phyloP scores from a whole-genome alignment of 2,888 invertebrate genomes.

The Tipula helvola region DNA sequence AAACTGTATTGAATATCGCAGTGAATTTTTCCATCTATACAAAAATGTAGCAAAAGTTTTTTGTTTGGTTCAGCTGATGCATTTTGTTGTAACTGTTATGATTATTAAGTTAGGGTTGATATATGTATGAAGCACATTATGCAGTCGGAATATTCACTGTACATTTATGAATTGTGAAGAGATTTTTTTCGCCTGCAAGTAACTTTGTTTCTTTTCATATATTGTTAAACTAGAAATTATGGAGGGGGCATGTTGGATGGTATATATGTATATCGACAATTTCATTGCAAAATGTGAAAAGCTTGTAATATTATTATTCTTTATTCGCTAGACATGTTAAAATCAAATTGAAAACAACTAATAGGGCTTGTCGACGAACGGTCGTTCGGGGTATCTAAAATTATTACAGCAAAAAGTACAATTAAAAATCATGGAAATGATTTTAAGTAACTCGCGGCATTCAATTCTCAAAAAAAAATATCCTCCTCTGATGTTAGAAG shows the following conservation, averaged over 20 bases:
- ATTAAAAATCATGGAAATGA: no score
- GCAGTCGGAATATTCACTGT: background rate
- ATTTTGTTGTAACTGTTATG: background rate
- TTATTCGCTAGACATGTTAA: no score
- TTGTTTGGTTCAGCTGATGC: background rate
- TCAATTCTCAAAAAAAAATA: no score
- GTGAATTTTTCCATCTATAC: background rate
- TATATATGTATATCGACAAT: background rate
- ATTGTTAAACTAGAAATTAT: background rate
- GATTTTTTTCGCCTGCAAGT: constrained; percentile 15
- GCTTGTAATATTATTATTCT: no score
- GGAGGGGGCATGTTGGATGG: constrained; percentile 8
- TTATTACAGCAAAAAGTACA: no score
- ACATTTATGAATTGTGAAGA: background rate
- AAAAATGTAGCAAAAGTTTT: background rate
- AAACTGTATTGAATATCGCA: background rate
- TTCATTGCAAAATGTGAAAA: no score
- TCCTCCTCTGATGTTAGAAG: no score
- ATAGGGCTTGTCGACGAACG: no score
- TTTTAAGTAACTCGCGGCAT: no score
- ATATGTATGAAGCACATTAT: background rate
- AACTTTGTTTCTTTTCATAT: no score
- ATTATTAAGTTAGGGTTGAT: background rate
- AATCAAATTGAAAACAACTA: no score
- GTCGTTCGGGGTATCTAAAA: no score